Conservation (phyloP, 2,113 vertebrate genomes). For the Pleuronectes platessa region DNA sequence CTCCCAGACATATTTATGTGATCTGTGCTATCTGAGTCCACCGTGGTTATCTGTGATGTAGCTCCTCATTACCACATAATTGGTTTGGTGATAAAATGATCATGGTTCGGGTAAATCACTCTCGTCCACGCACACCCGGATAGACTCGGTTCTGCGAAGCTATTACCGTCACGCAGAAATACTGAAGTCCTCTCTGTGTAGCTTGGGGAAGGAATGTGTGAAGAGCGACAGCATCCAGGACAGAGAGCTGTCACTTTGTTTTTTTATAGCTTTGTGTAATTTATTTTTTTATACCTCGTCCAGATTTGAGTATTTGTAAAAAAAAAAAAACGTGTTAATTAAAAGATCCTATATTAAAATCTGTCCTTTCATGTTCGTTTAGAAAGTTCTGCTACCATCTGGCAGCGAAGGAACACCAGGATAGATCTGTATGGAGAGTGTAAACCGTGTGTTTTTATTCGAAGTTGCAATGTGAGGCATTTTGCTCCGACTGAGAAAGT, state of each 20-base stretch:
- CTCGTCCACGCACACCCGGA: slow-evolving; percentile 38
- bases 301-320: slow-evolving; percentile 18
- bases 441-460: slow-evolving; percentile 27
- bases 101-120: slow-evolving; percentile 67
- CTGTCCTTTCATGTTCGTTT: slow-evolving; percentile 26
- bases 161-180: slow-evolving; percentile 52
- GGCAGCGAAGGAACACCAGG: slow-evolving; percentile 19
- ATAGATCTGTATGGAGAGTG: background rate
- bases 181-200: slow-evolving; percentile 15
- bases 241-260: slow-evolving; percentile 39
- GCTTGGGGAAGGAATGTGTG: slow-evolving; percentile 10
- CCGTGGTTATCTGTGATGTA: slow-evolving; percentile 72
- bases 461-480: slow-evolving; percentile 17
- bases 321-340: slow-evolving; percentile 38
- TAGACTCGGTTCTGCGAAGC: slow-evolving; percentile 36
- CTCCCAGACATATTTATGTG: background rate
- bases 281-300: background rate
- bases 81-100: slow-evolving; percentile 76
- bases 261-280: slow-evolving; percentile 7
- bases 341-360: slow-evolving; percentile 38
- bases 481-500: slow-evolving; percentile 4
- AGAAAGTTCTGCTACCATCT: slow-evolving; percentile 29
- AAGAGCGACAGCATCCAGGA: slow-evolving; percentile 14
- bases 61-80: slow-evolving; percentile 77
- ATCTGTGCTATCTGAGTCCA: slow-evolving; percentile 39